Base-by-base conservation (phyloP, 1,140 invertebrate genomes). In the Drosophila mauritiana region DNA sequence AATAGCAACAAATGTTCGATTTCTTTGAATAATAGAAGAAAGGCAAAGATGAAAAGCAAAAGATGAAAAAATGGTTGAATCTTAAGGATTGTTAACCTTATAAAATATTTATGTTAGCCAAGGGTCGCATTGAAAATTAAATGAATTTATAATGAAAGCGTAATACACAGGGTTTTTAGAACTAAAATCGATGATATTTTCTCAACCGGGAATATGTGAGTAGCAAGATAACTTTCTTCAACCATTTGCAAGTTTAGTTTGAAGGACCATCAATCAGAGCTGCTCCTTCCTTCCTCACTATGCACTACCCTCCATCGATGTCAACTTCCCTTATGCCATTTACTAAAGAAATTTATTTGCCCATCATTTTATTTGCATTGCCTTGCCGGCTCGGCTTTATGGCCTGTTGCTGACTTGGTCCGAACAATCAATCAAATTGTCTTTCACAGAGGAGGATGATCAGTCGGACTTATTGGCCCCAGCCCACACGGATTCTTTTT, bases 341-440 rank as follows among this genome's bases (percentile, higher is more conserved):
- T 72, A 40, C 65, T 40, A 25, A 42, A 27, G 43, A 72, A 72
- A 72, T 72, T 72, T 72, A 72, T 72, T 70, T 72, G 52, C 65
- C 67, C 51, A 72, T 46, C 68, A 57, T 72, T 70, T 70, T 68
- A 70, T 72, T 72, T 72, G 68, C 68, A 72, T 72, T 70, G 31
- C 15, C 17, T 17, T 17, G 17, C 17, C 17, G 17, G 17, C 17
- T 17, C 61, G 51, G 52, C 68, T 70, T 69, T 72, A 57, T 48
- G 68, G 68, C 68, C 68, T 73, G 58, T 63, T 64, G 43, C 57
- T 49, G 34, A 42, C 52, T 51, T 63, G 67, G 72, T 62, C 58
- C 46, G 52, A 70, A 82, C 82, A 85, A 85, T 85, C 82, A 85
- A 85, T 85, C 78, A 86, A 85, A 75, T 82, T 72, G 78, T 82